These are phyloP conservation scores for Drosophila limbata DNA, from an alignment of 2,888 invertebrate species.

Conservation along the genomic window DNA sequence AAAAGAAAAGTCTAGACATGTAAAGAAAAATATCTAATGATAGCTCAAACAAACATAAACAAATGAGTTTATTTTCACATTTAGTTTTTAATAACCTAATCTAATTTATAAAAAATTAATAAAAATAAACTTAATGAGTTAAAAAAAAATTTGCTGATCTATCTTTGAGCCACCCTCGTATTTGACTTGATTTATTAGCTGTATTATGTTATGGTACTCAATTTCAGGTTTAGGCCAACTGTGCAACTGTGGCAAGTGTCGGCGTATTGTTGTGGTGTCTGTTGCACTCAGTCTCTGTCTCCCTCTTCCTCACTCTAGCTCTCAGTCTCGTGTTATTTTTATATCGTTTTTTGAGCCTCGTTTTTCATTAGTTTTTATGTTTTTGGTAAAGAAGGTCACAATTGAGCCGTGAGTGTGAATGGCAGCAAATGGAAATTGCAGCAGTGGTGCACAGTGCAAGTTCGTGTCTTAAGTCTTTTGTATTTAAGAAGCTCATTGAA, in stretches of 20 bases:
- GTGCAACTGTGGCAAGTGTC: slow-evolving; percentile 30
- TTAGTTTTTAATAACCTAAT: too few species aligned
- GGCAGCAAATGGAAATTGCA: slow-evolving; percentile 55
- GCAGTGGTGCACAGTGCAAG: slow-evolving; percentile 66
- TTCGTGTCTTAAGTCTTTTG: slow-evolving; percentile 81
- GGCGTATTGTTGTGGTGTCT: too few species aligned
- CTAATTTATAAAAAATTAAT: too few species aligned
- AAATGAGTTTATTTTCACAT: too few species aligned
- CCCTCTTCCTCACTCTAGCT: not conserved
- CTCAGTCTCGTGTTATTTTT: not conserved
- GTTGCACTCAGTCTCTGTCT: not conserved
- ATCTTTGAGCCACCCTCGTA: slow-evolving; percentile 4
- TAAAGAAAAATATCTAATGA: too few species aligned
- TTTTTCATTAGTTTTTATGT: slow-evolving; percentile 31
- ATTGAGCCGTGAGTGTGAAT: slow-evolving; percentile 28
- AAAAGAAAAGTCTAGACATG: not conserved
- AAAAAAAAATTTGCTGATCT: not conserved
- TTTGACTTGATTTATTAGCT: slow-evolving; percentile 9
- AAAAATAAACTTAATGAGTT: too few species aligned
- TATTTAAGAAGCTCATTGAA: slow-evolving; percentile 38
- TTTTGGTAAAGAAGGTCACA: slow-evolving; percentile 66
- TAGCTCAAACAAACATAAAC: too few species aligned
- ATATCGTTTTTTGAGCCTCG: not conserved
- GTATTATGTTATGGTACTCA: slow-evolving; percentile 45
- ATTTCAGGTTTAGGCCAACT: slow-evolving; percentile 64